Conservation (phyloP, 37 sponge, comb jelly and placozoan genomes). For the Petrosia ficiformis region DNA sequence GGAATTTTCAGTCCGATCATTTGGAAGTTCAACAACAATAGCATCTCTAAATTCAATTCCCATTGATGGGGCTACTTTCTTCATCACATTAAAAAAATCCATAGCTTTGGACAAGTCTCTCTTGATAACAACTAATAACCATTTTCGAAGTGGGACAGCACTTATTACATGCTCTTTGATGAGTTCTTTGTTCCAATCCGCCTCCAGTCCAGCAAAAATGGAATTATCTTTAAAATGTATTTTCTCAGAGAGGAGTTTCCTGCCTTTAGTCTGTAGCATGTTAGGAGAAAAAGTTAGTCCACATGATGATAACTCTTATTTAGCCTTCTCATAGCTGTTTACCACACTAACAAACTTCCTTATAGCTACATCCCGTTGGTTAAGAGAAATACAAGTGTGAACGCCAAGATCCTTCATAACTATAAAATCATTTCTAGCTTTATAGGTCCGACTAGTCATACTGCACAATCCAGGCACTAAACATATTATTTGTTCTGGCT, state of each 20-base stretch:
- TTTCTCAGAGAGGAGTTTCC: slow-evolving; percentile 65
- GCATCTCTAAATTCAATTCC: slow-evolving; percentile 76
- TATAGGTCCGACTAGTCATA: slow-evolving; percentile 90
- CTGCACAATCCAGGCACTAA: slow-evolving; percentile 93
- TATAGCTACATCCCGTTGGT: slow-evolving; percentile 49
- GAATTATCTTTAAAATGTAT: slow-evolving; percentile 54
- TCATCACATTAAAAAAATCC: slow-evolving; percentile 79
- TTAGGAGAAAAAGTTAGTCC: slow-evolving; percentile 61
- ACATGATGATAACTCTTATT: slow-evolving; percentile 69
- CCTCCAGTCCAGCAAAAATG: slow-evolving; percentile 47
- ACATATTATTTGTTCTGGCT: slow-evolving; percentile 70
- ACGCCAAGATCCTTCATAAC: slow-evolving; percentile 91
- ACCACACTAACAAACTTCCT: slow-evolving; percentile 76
- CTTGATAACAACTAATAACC: slow-evolving; percentile 73
- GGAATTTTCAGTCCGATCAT: slow-evolving; percentile 90
- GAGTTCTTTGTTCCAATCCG: slow-evolving; percentile 62
- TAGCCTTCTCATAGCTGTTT: slow-evolving; percentile 50
- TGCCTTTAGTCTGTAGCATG: slow-evolving; percentile 47
- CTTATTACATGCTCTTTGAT: slow-evolving; percentile 57
- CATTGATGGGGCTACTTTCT: slow-evolving; percentile 71
- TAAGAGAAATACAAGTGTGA: slow-evolving; percentile 73
- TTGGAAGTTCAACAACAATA: slow-evolving; percentile 46
- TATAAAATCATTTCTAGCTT: slow-evolving; percentile 68
- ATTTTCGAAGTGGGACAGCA: slow-evolving; percentile 59
- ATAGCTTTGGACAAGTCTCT: slow-evolving; percentile 62